These are phyloP conservation scores for Meles meles DNA, from an alignment of 2,113 vertebrate genomes.

Conservation along the genomic window DNA sequence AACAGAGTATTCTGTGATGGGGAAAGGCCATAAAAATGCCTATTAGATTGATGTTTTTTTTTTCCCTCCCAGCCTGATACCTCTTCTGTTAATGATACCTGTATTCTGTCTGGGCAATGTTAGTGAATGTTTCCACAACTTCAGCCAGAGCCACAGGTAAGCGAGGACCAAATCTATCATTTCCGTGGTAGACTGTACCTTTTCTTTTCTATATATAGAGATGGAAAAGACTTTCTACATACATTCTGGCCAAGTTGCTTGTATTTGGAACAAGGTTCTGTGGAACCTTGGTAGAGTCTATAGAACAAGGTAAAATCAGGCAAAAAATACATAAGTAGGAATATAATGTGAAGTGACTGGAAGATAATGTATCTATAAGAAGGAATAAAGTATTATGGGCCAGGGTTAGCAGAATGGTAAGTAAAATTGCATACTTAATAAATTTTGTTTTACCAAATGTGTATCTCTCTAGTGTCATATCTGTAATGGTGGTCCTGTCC, in stretches of 20 bases:
- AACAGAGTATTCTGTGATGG: background rate
- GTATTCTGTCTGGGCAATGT: constrained; percentile 86
- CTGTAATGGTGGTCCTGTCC: background rate
- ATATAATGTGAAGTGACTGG: background rate
- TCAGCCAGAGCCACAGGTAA: constrained; percentile 89
- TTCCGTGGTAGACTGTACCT: background rate
- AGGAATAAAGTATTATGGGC: background rate
- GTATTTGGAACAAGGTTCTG: background rate
- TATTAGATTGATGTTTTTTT: background rate
- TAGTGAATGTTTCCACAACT: constrained; percentile 86
- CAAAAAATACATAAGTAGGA: background rate
- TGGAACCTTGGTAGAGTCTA: background rate
- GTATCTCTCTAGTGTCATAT: constrained; percentile 1
- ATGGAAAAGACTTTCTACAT: background rate
- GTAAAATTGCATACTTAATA: background rate
- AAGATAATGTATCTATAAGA: background rate
- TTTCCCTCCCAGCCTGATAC: constrained; percentile 82
- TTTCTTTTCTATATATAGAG: background rate
- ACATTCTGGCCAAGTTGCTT: background rate
- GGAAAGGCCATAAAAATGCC: background rate
- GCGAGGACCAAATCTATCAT: background rate
- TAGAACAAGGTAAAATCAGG: background rate
- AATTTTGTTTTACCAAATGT: background rate
- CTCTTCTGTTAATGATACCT: constrained; percentile 88
- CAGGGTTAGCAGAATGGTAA: background rate